Evolutionary conservation across 2,888 invertebrate genomes (phyloP), one percentile per base, ranked within the genome.

Genomic region (Tuberolachnus salignus): DNA sequence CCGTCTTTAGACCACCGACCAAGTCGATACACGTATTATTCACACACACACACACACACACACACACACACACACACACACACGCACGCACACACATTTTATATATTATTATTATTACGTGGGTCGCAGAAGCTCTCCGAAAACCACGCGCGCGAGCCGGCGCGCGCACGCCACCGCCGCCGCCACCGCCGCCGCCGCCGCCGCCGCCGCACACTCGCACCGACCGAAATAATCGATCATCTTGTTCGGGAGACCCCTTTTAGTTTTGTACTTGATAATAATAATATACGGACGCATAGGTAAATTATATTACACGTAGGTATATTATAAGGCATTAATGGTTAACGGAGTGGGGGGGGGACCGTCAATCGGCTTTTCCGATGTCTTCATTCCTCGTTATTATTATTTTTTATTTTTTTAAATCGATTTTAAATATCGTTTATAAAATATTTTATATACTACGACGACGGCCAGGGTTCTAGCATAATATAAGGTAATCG

Each of bases 1-100:
- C 66, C 75, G 66, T 46, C 75, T 34, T 55, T 21, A 67, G 78
- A 78, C 78, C 78, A 78, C 78, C 78, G 78, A 78, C 78, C 51
- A 69, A 67, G 78, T 34, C 16, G 51, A 73, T 61, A 26, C 21
- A 16, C 23, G 46, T 67, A 64, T 34, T 59, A 34, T n/a, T n/a
- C n/a, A n/a, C n/a, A n/a, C n/a, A n/a, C n/a, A n/a, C n/a, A n/a
- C n/a, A n/a, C n/a, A n/a, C n/a, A n/a, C n/a, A n/a, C n/a, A n/a
- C n/a, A n/a, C n/a, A n/a, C n/a, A n/a, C n/a, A n/a, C n/a, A n/a
- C n/a, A n/a, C n/a, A n/a, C n/a, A n/a, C n/a, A n/a, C n/a, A n/a
- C n/a, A n/a, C n/a, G n/a, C n/a, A n/a, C n/a, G n/a, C n/a, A n/a
- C n/a, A n/a, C n/a, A n/a, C n/a, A n/a, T n/a, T n/a, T n/a, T n/a